phyloP scores from a whole-genome alignment of 2,888 invertebrate species.

The Epicampocera succincta region DNA sequence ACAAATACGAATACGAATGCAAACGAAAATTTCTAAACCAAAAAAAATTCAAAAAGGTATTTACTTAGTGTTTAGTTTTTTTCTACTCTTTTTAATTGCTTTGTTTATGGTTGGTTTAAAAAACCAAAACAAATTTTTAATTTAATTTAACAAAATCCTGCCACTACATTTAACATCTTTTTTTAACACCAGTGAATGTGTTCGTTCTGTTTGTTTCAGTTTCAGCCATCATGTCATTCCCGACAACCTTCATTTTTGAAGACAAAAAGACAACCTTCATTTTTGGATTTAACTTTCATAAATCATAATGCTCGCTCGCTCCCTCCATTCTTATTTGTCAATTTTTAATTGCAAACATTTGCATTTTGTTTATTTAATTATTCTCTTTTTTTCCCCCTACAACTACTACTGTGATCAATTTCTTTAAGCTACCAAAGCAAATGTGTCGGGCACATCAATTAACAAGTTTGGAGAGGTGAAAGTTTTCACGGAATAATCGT shows the following conservation, averaged over 20 bases:
- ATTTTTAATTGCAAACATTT: too few species aligned
- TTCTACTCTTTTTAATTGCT: constrained; percentile 27
- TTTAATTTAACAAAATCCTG: constrained; percentile 41
- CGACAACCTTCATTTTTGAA: neutral
- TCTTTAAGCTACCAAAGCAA: too few species aligned
- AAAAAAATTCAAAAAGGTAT: constrained; percentile 60
- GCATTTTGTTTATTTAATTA: too few species aligned
- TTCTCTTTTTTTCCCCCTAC: too few species aligned
- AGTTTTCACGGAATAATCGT: too few species aligned
- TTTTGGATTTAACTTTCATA: neutral
- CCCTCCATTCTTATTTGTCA: neutral
- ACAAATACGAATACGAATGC: neutral
- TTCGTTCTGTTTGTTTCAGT: constrained; percentile 6
- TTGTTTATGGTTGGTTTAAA: constrained; percentile 49
- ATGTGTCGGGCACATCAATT: too few species aligned
- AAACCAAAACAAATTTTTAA: constrained; percentile 5
- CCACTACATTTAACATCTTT: constrained; percentile 6
- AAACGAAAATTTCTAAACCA: constrained; percentile 27
- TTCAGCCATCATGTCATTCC: constrained; percentile 13
- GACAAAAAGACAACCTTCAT: neutral
- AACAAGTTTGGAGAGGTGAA: too few species aligned
- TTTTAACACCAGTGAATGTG: constrained; percentile 18
- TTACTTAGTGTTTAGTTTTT: constrained; percentile 50
- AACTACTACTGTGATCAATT: too few species aligned
- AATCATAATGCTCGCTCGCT: neutral